Evolutionary conservation across 2,888 invertebrate species (phyloP), one percentile per base, ranked within the genome.

Genomic region (Pseudococcus longispinus): DNA sequence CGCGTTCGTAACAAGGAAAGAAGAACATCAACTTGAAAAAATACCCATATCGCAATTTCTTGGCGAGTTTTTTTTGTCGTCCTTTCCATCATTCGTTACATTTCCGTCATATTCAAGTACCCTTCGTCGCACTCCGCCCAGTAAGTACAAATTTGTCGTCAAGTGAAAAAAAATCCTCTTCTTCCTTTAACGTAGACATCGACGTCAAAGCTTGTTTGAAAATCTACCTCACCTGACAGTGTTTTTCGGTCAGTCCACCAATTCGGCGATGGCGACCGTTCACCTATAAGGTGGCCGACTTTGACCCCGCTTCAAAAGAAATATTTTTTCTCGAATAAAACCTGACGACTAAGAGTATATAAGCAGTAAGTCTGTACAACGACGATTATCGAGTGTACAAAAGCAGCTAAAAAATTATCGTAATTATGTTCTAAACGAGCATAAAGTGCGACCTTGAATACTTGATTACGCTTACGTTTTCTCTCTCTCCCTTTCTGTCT

Each of bases 381-480:
- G 29, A 70, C 70, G 70, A 70, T 70, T 70, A 70, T 70, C 70
- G 29, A 70, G 32, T 70, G 29, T 70, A 70, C 70, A 70, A 70
- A 70, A 70, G 70, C 70, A 70, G 70, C 29, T 80, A 80, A 80
- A 80, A 65, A 80, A 80, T 80, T 80, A 80, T 80, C 77, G 77
- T 80, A 80, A 80, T 80, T 80, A 80, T 42, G 37, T 80, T 80
- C 77, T 80, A 80, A 80, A 80, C 77, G 77, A 80, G 77, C 77
- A 42, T 80, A 42, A 80, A 80, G 77, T 42, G 77, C 77, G 77
- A 80, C 77, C 77, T 80, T 80, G 77, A 80, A 80, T 80, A 80
- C 77, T 20, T 80, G 77, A 80, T 80, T 80, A 80, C 77, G 77
- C 26, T 80, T 80, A 80, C 77, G 42, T 20, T 80, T 77, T 80